These are phyloP conservation scores for Bombus haemorrhoidalis DNA, from an alignment of 1,140 invertebrate species.

Conservation along the genomic window DNA sequence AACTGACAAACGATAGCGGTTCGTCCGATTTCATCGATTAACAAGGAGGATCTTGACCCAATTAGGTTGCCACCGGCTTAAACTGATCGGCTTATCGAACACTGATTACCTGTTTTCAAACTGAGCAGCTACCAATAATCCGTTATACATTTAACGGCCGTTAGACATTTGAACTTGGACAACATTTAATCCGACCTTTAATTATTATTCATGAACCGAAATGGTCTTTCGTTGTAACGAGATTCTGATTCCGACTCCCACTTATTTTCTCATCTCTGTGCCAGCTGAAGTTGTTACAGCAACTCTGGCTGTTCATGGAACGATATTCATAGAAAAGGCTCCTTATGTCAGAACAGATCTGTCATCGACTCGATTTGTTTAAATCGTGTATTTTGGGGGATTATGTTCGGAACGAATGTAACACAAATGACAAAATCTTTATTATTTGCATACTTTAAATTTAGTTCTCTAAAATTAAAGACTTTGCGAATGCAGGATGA, in stretches of 20 bases:
- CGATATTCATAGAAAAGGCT: background rate
- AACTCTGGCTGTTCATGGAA: background rate
- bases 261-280: background rate
- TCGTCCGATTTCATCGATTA: conserved; percentile 2
- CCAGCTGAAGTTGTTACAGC: background rate
- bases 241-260: background rate
- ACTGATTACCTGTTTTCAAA: conserved; percentile 21
- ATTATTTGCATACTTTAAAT: too few relatives aligned
- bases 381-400: too few relatives aligned
- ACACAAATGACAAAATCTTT: too few relatives aligned
- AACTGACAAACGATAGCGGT: background rate
- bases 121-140: background rate
- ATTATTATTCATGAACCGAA: conserved; percentile 38
- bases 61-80: background rate
- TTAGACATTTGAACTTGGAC: background rate
- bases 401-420: too few relatives aligned
- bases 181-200: conserved; percentile 23
- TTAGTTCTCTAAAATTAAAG: too few relatives aligned
- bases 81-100: conserved; percentile 37
- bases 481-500: too few relatives aligned
- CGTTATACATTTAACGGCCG: conserved; percentile 11
- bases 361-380: too few relatives aligned
- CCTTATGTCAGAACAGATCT: background rate
- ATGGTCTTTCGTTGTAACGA: conserved; percentile 27
- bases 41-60: background rate